Percentiles rank a stretch among this genome's conserved stretches.
phyloP scores from a whole-genome alignment of 2,888 invertebrate species.

The Nephrocerus scutellatus region DNA sequence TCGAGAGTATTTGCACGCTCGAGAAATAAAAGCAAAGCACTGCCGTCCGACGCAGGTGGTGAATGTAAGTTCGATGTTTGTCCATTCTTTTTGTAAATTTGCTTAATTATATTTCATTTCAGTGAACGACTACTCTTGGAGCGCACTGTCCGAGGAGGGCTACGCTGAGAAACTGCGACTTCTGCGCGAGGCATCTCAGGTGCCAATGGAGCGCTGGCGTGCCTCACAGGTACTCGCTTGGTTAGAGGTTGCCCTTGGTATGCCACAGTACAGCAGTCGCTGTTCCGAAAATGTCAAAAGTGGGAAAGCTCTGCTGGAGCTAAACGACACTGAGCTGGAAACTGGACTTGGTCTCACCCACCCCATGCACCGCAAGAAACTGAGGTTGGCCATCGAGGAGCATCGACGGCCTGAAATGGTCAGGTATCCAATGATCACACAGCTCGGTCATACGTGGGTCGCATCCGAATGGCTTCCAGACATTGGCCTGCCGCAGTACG shows the following conservation, averaged over 20 bases:
- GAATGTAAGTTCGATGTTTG: constrained; percentile 49
- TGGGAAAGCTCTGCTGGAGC: constrained; percentile 87
- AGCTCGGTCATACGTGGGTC: constrained; percentile 88
- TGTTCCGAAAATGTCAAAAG: constrained; percentile 93
- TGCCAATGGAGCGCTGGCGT: constrained; percentile 86
- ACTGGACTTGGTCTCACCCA: constrained; percentile 84
- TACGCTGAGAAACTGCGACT: constrained; percentile 46
- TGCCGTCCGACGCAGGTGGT: constrained; percentile 48
- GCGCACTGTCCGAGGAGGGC: constrained; percentile 45
- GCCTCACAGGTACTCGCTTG: constrained; percentile 90
- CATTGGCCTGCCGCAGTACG: constrained; percentile 82
- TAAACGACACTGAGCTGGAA: constrained; percentile 86
- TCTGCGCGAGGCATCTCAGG: constrained; percentile 72
- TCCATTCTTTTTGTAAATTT: not conserved
- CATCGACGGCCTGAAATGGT: constrained; percentile 79
- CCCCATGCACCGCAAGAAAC: constrained; percentile 88
- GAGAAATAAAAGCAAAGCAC: constrained; percentile 69
- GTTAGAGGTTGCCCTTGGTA: constrained; percentile 87
- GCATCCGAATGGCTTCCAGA: constrained; percentile 89
- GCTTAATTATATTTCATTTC: not conserved
- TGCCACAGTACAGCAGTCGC: constrained; percentile 86
- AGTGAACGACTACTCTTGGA: constrained; percentile 46
- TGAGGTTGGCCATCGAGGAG: constrained; percentile 88
- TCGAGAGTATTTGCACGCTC: constrained; percentile 83
- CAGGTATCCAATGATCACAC: constrained; percentile 79